These are phyloP conservation scores for Parnassius smintheus DNA, from an alignment of 2,888 invertebrate genomes.

Conservation along the genomic window DNA sequence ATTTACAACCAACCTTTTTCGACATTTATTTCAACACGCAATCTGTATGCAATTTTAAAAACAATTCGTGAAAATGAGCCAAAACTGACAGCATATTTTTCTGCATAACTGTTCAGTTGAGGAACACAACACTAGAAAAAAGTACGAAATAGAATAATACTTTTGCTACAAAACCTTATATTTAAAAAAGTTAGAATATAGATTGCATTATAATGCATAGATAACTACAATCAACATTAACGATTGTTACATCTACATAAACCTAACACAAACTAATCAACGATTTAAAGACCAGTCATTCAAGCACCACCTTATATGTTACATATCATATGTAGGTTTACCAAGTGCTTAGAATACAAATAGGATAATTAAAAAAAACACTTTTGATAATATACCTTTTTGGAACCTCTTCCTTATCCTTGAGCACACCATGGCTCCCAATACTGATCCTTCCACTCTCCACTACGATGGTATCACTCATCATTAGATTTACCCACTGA, in stretches of 20 bases:
- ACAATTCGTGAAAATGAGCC: slow-evolving; percentile 15
- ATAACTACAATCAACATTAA: background rate
- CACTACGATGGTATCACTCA: too few species aligned
- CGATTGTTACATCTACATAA: background rate
- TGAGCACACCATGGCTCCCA: too few species aligned
- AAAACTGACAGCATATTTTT: slow-evolving; percentile 8
- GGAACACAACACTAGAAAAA: slow-evolving; percentile 11
- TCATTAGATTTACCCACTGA: too few species aligned
- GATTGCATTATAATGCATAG: background rate
- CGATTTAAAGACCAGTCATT: background rate
- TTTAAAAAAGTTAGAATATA: background rate
- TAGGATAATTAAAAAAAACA: background rate
- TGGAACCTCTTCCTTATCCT: too few species aligned
- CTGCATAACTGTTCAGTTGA: background rate
- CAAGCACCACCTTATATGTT: background rate
- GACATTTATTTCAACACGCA: background rate
- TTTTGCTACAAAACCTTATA: slow-evolving; percentile 1
- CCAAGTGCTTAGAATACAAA: background rate
- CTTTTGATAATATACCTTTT: too few species aligned
- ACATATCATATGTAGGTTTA: background rate
- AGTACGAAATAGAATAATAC: slow-evolving; percentile 21
- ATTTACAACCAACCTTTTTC: background rate
- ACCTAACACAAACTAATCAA: background rate
- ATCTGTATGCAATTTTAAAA: slow-evolving; percentile 8
- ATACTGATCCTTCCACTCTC: too few species aligned